Base-by-base conservation (phyloP, 2,113 vertebrate genomes). In the Oreochromis aureus region DNA sequence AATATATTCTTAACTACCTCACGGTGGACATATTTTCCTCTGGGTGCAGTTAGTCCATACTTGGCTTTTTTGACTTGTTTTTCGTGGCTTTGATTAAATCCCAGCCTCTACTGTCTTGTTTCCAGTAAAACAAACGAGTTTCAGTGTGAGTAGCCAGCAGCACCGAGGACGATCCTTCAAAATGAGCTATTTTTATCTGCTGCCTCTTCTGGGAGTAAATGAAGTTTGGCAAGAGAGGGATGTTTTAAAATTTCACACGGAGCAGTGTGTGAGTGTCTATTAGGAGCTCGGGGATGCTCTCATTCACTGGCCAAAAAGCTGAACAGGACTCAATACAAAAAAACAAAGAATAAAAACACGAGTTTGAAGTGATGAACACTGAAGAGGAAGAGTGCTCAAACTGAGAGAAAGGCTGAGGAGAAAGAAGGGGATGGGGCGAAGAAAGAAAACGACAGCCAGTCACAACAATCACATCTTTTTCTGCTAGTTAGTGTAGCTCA, bases 311-410 rank as follows among this genome's bases (percentile, higher is more conserved):
- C 61, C 56, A 81, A 81, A 22, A 55, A 86, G 71, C 81, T 84
- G 58, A 94, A 94, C 87, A 91, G 88, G 85, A 85, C 80, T 83
- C 13, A 94, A 91, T 84, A 89, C 88, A 92, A 51, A 22, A 24
- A 41, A 24, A 71, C 61, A 66, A 66, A 66, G 32, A 66, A 63
- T 63, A 15, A 41, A 71, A 44, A 36, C n/a, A 7, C 7, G 10
- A 36, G 63, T 82, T 94, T 93, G 88, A 27, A 53, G 83, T 94
- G 93, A 95, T 95, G 95, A 95, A 95, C 94, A 53, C 82, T 86
- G 88, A 89, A 89, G 82, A 80, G 54, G 54, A 79, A 59, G 89
- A 88, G 89, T 92, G 90, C 63, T 94, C 90, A 89, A 90, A 86
- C 71, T 91, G 87, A 91, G 85, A 61, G 58, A 44, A 88, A 83